Conservation (phyloP, 2,888 invertebrate species). For the Synanthedon tipuliformis region DNA sequence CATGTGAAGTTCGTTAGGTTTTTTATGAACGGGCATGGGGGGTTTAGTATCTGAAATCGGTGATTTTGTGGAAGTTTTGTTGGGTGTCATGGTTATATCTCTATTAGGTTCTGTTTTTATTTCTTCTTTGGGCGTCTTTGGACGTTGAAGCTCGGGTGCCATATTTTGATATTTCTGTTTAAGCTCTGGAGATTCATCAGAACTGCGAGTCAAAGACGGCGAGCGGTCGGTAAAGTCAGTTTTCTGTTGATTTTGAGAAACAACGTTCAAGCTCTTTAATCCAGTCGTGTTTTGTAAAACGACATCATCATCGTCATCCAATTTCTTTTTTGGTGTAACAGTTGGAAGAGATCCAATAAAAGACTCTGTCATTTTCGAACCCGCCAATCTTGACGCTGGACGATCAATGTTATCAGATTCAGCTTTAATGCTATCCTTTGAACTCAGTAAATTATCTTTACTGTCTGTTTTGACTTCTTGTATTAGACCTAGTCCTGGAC, state of each 20-base stretch:
- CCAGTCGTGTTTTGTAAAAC: slow-evolving; percentile 38
- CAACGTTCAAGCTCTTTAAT: slow-evolving; percentile 17
- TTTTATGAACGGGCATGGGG: slow-evolving; percentile 35
- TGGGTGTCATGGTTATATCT: slow-evolving; percentile 25
- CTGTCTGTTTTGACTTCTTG: slow-evolving; percentile 57
- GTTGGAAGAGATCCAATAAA: slow-evolving; percentile 54
- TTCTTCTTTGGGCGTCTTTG: slow-evolving; percentile 48
- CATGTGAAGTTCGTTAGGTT: slow-evolving; percentile 50
- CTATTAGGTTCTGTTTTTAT: slow-evolving; percentile 18
- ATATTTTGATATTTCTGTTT: slow-evolving; percentile 33
- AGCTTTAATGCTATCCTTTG: slow-evolving; percentile 53
- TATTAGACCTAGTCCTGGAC: slow-evolving; percentile 55
- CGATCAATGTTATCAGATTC: slow-evolving; percentile 43
- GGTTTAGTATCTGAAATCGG: slow-evolving; percentile 36
- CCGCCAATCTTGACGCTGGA: slow-evolving; percentile 57
- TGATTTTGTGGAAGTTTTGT: slow-evolving; percentile 37
- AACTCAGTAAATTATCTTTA: slow-evolving; percentile 51
- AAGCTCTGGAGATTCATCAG: slow-evolving; percentile 59
- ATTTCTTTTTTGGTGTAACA: slow-evolving; percentile 38
- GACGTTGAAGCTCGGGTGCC: slow-evolving; percentile 43
- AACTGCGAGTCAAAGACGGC: slow-evolving; percentile 56
- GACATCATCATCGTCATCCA: slow-evolving; percentile 60
- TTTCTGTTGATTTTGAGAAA: slow-evolving; percentile 29
- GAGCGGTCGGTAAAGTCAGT: slow-evolving; percentile 53
- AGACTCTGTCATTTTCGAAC: slow-evolving; percentile 63